Base-by-base conservation (phyloP, 1,140 invertebrate species). In the Homarus americanus region DNA sequence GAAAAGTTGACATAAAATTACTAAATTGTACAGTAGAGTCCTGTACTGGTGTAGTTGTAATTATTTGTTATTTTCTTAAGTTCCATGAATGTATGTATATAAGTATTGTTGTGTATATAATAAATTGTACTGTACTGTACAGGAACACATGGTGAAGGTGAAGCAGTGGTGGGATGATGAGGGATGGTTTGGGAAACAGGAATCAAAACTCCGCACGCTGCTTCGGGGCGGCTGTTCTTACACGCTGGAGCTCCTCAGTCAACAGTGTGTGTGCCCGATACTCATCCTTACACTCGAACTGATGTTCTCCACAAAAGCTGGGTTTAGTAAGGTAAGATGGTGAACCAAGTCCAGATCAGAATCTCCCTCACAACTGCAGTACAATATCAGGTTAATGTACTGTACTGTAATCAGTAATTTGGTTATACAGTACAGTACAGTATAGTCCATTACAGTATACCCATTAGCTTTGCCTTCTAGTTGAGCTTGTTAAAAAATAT, bases 221-320 rank as follows among this genome's bases (percentile, higher is more conserved):
- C 53, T 88, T 63, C 86, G 86, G 38, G 75, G 66, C 15, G 28
- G 32, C 20, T 88, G 86, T 28, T 72, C 38, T 0, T 58, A 88
- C 34, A 38, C 69, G 76, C 86, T 88, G 53, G n/a, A 79, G 34
- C 36, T 28, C n/a, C 44, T 69, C 63, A 36, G 36, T 34, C 38
- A n/a, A 20, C 36, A 72, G 10, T 80, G 76, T 24, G 28, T 28
- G 40, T 88, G 76, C 69, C 86, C 86, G 0, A 24, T 88, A 34
- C 44, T 88, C 17, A 36, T 80, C 10, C 53, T 88, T 38, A 88
- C 86, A 4, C 76, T 88, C 20, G 86, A 88, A 53, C 58, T 88
- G 58, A 66, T 88, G 36, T 88, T 88, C 58, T 82, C 53, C 76
- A 79, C 76, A 36, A 79, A 72, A 41, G 86, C 86, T 38, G 86